Evolutionary conservation across 2,888 invertebrate genomes (phyloP), one percentile per base, ranked within the genome.

Genomic region (Drosophila helvetica): DNA sequence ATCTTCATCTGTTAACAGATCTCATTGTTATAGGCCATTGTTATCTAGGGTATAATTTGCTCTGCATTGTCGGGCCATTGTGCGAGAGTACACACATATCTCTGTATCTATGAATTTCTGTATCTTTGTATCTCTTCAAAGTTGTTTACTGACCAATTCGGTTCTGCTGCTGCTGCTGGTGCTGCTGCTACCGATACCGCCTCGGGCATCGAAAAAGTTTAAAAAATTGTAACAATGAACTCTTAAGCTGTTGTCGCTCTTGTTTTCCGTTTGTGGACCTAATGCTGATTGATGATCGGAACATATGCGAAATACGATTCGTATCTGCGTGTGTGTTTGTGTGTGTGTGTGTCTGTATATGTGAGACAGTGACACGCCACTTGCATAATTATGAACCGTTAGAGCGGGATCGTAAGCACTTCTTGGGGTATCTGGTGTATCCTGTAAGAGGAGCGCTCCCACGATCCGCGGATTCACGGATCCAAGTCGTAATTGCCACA

Each of bases 151-250:
- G 65, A 64, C 65, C 65, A 64, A 66, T 65, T 67, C 55, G 27
- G 51, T 19, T 64, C 51, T 64, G 64, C 38, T 54, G 57, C n/a
- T 38, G 15, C 22, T 27, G 71, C 51, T 30, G 27, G 1, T 9
- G 9, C 38, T 30, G 38, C 38, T 30, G 71, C 53, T 38, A 38
- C 43, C 27, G 27, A 27, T 19, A 69, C 51, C 62, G 67, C 18
- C 18, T 78, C 67, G 47, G 75, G 77, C 75, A 58, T 47, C 69
- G 52, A 61, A 69, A 56, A 69, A 69, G 25, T 73, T 81, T 81
- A 56, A 70, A 78, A 83, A 86, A 87, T 77, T 87, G 86, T 86
- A 87, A 86, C 86, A 86, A 86, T 87, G 88, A 86, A 86, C 88
- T 86, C 81, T 81, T 79, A 82, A 86, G 87, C 83, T 84, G 83